Percentiles rank a stretch among this genome's conserved stretches.
These are phyloP conservation scores for Agriopis leucophaearia DNA, from an alignment of 2,888 invertebrate genomes.

Conservation along the genomic window DNA sequence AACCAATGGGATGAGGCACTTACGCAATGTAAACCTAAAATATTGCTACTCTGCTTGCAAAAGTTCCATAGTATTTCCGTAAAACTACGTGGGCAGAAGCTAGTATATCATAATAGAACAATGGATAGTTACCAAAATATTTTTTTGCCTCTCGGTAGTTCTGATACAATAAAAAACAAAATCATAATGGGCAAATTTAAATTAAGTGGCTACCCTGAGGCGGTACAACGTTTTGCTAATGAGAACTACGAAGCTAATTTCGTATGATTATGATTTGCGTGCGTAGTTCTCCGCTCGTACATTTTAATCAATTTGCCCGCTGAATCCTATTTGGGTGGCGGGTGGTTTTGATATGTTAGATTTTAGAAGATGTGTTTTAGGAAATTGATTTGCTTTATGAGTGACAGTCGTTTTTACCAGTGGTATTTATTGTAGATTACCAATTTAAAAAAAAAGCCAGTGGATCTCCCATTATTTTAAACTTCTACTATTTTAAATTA, in stretches of 20 bases:
- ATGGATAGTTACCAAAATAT: conserved; percentile 29
- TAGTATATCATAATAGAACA: conserved; percentile 24
- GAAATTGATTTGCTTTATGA: conserved; percentile 21
- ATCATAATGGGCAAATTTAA: conserved; percentile 62
- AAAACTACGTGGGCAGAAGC: too few species aligned
- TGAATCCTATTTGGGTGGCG: conserved; percentile 57
- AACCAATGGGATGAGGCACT: too few species aligned
- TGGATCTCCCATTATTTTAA: background rate
- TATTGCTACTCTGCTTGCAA: too few species aligned
- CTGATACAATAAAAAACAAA: conserved; percentile 47
- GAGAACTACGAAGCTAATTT: conserved; percentile 56
- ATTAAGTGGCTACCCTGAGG: conserved; percentile 56
- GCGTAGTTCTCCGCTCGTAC: conserved; percentile 53
- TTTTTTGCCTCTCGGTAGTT: conserved; percentile 39
- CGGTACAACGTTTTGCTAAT: conserved; percentile 62
- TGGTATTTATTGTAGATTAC: background rate
- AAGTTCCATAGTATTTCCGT: too few species aligned
- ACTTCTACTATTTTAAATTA: too few species aligned
- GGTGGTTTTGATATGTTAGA: conserved; percentile 17
- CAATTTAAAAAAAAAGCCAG: background rate
- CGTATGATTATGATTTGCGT: conserved; percentile 56
- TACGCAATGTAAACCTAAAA: too few species aligned
- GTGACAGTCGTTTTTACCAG: background rate
- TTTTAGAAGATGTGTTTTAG: conserved; percentile 9
- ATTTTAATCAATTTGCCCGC: conserved; percentile 60